Evolutionary conservation across 2,888 invertebrate genomes (phyloP).

Genomic region (Rotaria magnacalcarata): DNA sequence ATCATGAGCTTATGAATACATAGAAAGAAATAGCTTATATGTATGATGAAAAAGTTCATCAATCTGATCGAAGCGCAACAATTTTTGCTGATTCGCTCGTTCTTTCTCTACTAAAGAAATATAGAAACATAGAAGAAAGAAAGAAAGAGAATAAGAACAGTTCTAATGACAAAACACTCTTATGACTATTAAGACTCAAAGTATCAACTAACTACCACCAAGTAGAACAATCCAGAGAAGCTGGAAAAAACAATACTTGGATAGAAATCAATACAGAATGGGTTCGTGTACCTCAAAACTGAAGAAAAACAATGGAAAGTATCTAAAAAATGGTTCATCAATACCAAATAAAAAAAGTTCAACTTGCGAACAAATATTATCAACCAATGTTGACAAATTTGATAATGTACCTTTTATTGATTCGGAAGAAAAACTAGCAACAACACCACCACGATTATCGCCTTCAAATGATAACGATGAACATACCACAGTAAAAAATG

Average conservation of each 20-base stretch:
- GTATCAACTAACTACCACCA: neutral
- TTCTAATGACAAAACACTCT: neutral
- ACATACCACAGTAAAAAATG: neutral
- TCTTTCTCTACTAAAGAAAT: neutral
- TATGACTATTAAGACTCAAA: neutral
- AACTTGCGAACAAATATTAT: constrained; percentile 23
- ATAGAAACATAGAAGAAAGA: neutral
- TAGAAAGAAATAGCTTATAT: neutral
- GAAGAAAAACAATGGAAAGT: neutral
- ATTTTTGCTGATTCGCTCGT: constrained; percentile 3
- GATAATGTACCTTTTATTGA: constrained; percentile 7
- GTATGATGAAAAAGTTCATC: constrained; percentile 26
- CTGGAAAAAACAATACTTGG: neutral
- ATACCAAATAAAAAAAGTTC: neutral
- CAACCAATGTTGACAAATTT: constrained; percentile 32
- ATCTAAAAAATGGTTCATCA: neutral
- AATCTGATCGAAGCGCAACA: neutral
- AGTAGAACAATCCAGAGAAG: constrained; percentile 3
- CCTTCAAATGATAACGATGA: neutral
- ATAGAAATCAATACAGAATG: neutral
- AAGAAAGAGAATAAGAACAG: neutral
- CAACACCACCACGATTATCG: neutral
- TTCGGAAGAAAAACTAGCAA: constrained; percentile 38
- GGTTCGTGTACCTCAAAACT: neutral
- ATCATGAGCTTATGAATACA: neutral